A percentile compares a stretch with the other conserved stretches of the same genome.
Evolutionary conservation across 2,888 invertebrate species (phyloP).

Genomic region (Hydropsyche betteni): DNA sequence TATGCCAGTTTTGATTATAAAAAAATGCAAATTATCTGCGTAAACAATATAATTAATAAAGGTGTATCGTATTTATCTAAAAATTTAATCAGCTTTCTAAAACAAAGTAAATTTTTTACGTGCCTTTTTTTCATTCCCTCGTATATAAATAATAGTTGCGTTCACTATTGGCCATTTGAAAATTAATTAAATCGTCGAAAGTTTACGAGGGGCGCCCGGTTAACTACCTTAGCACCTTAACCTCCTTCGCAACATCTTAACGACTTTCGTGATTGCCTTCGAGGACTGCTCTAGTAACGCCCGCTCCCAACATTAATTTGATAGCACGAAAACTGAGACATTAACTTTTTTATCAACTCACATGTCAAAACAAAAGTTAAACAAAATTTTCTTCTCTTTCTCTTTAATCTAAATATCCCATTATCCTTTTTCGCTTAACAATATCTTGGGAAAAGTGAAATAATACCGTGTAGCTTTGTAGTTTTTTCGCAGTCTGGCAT

Average conservation of each 20-base stretch:
- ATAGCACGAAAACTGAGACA: slow-evolving; percentile 21
- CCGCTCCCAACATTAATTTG: slow-evolving; percentile 33
- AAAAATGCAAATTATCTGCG: too few species aligned
- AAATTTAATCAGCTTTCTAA: too few species aligned
- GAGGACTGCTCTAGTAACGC: slow-evolving; percentile 27
- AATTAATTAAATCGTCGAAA: slow-evolving; percentile 34
- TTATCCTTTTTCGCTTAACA: too few species aligned
- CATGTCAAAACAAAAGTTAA: background rate
- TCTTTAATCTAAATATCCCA: too few species aligned
- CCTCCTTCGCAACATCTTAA: slow-evolving; percentile 29
- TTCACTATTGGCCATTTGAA: slow-evolving; percentile 34
- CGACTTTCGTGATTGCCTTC: slow-evolving; percentile 37
- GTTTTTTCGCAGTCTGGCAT: slow-evolving; percentile 24
- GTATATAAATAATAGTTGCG: slow-evolving; percentile 1
- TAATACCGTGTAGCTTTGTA: background rate
- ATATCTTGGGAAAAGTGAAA: background rate
- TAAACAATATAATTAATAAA: too few species aligned
- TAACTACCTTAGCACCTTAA: slow-evolving; percentile 6
- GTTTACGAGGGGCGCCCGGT: slow-evolving; percentile 21
- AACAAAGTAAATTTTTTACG: too few species aligned
- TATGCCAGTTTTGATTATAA: too few species aligned
- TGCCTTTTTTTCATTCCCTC: too few species aligned
- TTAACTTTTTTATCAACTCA: slow-evolving; percentile 12
- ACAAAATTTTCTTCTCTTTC: background rate
- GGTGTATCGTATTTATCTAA: too few species aligned